Evolutionary conservation across 2,113 vertebrate genomes (phyloP).

Genomic region (Percina caprodes): DNA sequence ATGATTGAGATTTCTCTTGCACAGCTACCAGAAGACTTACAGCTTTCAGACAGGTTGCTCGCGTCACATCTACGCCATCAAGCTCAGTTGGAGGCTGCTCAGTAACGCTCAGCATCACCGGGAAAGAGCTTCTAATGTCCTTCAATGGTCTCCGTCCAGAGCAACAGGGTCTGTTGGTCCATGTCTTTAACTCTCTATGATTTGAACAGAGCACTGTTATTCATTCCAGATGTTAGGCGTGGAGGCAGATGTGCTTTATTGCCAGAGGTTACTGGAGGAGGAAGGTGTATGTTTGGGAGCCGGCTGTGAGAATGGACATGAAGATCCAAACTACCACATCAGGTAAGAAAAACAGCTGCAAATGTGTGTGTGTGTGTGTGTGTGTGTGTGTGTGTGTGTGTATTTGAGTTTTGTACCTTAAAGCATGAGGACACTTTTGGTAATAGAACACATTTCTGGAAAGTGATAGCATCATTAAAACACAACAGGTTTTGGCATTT

Average conservation of each 20-base stretch:
- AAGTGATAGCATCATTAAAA: background rate
- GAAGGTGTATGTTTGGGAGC: slow-evolving; percentile 64
- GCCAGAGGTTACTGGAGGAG: slow-evolving; percentile 66
- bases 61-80: too few relatives aligned
- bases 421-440: background rate
- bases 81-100: too few relatives aligned
- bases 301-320: slow-evolving; percentile 51
- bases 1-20: too few relatives aligned
- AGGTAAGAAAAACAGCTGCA: slow-evolving; percentile 44
- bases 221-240: slow-evolving; percentile 25
- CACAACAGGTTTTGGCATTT: background rate
- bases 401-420: background rate
- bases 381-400: too few relatives aligned
- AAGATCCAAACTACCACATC: slow-evolving; percentile 49
- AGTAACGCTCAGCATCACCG: too few relatives aligned
- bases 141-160: too few relatives aligned
- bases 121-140: too few relatives aligned
- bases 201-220: background rate
- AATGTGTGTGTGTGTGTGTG: background rate
- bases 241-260: slow-evolving; percentile 61
- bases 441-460: background rate
- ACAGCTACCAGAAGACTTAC: too few relatives aligned
- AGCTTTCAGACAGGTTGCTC: too few relatives aligned
- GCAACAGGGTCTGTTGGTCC: too few relatives aligned
- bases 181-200: background rate